These are phyloP conservation scores for Otocyon megalotis DNA, from an alignment of 2,113 vertebrate genomes.

Conservation along the genomic window DNA sequence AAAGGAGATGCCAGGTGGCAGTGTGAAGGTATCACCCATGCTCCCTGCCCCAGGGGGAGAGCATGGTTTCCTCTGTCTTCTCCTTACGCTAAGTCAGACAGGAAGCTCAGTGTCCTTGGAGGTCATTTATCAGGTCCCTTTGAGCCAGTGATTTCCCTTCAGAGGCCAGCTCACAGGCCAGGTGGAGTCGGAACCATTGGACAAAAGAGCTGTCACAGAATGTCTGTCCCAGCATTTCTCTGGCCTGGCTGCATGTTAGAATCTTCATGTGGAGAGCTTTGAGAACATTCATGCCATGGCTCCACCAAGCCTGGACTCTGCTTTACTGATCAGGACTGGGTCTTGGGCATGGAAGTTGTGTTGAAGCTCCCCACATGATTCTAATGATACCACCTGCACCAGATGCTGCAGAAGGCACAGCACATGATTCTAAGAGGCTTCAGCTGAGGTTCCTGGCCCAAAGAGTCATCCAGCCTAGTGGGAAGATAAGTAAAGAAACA, in stretches of 20 bases:
- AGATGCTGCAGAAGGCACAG: neutral
- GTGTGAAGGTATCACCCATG: neutral
- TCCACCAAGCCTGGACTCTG: neutral
- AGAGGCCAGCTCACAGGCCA: neutral
- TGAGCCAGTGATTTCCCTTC: neutral
- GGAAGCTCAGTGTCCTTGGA: neutral
- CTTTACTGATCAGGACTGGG: neutral
- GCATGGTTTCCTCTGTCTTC: neutral
- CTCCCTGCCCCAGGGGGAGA: neutral
- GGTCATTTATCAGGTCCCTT: neutral
- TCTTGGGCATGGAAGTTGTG: too few species aligned
- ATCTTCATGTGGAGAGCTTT: neutral
- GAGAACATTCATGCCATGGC: neutral
- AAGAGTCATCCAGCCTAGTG: neutral
- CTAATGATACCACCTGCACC: neutral
- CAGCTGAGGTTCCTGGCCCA: neutral
- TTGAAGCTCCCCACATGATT: neutral
- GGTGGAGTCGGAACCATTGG: neutral
- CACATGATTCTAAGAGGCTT: neutral
- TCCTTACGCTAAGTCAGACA: neutral
- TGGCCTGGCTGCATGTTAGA: neutral
- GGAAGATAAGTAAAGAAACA: neutral
- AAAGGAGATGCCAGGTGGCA: neutral
- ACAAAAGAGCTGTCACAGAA: neutral
- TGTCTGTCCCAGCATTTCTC: neutral